Conservation (phyloP, 2,797 vertebrate genomes). For the Xerus rutilus region DNA sequence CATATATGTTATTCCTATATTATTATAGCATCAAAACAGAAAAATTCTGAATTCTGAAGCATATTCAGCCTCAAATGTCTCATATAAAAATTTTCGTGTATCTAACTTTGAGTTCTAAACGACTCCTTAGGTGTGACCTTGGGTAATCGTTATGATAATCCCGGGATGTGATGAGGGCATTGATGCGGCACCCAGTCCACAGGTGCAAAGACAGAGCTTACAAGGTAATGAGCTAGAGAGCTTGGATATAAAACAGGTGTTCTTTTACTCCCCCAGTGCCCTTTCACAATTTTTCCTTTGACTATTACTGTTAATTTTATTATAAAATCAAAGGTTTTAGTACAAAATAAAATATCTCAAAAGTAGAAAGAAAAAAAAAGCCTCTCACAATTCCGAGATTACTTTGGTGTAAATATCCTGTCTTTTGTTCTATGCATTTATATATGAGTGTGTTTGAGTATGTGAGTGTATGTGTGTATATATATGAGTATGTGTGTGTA, state of each 20-base stretch:
- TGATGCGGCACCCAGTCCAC: background rate
- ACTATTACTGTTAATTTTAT: background rate
- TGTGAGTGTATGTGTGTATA: too few relatives aligned
- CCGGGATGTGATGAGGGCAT: background rate
- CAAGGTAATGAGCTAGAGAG: background rate
- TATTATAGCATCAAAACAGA: background rate
- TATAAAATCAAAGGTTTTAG: background rate
- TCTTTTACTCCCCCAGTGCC: background rate
- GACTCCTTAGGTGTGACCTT: background rate
- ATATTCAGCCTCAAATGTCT: background rate
- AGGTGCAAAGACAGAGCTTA: background rate
- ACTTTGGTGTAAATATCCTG: background rate
- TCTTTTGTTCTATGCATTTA: slow-evolving; percentile 9
- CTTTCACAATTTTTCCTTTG: background rate
- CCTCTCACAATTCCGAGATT: background rate
- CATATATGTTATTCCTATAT: background rate
- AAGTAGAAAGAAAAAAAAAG: background rate
- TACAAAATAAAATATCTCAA: background rate
- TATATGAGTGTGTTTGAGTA: too few relatives aligned
- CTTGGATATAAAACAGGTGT: background rate
- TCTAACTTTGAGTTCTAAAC: background rate
- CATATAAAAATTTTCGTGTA: background rate
- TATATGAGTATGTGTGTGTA: background rate
- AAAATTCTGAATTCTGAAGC: background rate
- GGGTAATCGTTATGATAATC: background rate